Evolutionary conservation across 2,113 vertebrate species (phyloP).

Genomic region (Aix galericulata): DNA sequence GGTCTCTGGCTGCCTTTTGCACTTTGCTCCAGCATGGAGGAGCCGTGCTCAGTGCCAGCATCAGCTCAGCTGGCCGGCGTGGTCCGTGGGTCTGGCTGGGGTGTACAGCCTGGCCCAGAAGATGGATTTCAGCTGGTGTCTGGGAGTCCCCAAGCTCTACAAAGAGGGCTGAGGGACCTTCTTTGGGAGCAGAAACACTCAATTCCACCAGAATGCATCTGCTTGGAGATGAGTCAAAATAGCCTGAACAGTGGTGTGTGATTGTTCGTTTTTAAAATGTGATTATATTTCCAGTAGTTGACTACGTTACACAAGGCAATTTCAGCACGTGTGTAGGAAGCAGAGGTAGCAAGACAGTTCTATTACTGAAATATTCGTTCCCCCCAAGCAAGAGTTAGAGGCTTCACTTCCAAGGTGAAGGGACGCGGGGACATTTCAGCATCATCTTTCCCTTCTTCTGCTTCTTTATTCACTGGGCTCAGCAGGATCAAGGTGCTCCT

Average conservation of each 20-base stretch:
- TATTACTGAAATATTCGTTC: neutral
- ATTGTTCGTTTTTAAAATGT: neutral
- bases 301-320: neutral
- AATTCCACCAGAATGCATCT: neutral
- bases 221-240: neutral
- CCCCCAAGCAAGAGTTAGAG: neutral
- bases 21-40: rapidly evolving
- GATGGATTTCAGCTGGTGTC: neutral
- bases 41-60: rapidly evolving
- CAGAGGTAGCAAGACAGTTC: neutral
- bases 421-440: neutral
- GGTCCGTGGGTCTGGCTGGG: neutral
- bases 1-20: neutral
- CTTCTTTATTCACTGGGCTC: neutral
- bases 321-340: neutral
- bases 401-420: too few relatives aligned
- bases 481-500: neutral
- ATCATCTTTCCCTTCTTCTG: neutral
- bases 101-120: neutral
- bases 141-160: neutral
- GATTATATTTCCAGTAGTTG: neutral
- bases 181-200: neutral
- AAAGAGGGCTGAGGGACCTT: neutral
- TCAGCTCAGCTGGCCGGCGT: rapidly evolving
- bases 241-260: neutral